phyloP scores from a whole-genome alignment of 2,113 vertebrate species.

The Pseudorectes ferrugineus region DNA sequence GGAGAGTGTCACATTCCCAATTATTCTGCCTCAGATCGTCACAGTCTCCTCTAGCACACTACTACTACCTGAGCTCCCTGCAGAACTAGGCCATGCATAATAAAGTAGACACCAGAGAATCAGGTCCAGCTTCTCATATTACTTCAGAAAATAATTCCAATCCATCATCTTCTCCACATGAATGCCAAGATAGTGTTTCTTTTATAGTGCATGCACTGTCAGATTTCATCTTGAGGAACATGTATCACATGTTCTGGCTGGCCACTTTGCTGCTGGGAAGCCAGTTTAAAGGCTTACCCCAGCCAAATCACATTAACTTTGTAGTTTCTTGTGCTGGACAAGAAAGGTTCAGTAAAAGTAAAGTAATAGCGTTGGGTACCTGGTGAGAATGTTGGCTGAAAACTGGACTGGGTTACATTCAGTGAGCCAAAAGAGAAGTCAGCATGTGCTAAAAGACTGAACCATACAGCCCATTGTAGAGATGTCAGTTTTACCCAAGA shows the following conservation, averaged over 20 bases:
- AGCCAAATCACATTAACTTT: not conserved
- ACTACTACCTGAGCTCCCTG: not conserved
- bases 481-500: not conserved
- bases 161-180: constrained; percentile 17
- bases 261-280: not conserved
- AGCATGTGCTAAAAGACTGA: not conserved
- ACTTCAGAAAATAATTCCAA: constrained; percentile 40
- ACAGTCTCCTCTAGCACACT: not conserved
- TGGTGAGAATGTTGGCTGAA: not conserved
- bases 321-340: not conserved
- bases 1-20: not conserved
- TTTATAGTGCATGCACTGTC: not conserved
- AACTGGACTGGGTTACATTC: not conserved
- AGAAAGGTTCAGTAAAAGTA: not conserved
- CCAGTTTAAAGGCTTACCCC: not conserved
- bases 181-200: not conserved
- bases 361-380: not conserved
- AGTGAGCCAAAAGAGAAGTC: not conserved
- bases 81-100: not conserved
- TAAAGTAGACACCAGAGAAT: constrained; percentile 12
- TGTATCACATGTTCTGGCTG: not conserved
- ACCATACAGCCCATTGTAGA: not conserved
- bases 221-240: not conserved
- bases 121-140: not conserved
- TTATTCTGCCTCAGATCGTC: not conserved